Conservation (phyloP, 2,888 invertebrate genomes). For the Tridacna crocea region DNA sequence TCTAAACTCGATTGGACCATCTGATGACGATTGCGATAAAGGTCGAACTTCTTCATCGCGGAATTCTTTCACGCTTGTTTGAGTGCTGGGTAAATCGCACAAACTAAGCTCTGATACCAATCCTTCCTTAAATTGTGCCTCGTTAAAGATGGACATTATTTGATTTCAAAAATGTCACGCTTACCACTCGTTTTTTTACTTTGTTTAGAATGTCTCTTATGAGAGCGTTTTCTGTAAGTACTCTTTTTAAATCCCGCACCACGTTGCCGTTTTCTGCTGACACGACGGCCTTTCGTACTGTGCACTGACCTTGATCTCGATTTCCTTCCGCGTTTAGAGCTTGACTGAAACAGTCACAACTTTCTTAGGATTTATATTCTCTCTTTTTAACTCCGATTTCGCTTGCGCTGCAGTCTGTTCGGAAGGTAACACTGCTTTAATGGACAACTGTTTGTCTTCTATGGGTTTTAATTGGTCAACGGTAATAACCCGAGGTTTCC, state of each 20-base stretch:
- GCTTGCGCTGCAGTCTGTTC: constrained; percentile 50
- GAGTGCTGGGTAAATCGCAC: constrained; percentile 25
- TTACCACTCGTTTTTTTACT: background rate
- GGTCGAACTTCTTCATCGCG: constrained; percentile 31
- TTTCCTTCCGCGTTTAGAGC: constrained; percentile 3
- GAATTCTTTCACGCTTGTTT: constrained; percentile 12
- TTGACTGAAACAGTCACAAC: constrained; percentile 35
- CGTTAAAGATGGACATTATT: constrained; percentile 18
- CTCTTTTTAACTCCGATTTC: constrained; percentile 44
- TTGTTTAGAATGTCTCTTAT: constrained; percentile 15
- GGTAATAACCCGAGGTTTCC: constrained; percentile 29
- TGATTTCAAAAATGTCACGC: constrained; percentile 29
- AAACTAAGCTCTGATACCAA: constrained; percentile 14
- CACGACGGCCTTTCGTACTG: constrained; percentile 9
- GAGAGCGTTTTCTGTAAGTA: background rate
- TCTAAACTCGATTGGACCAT: constrained; percentile 37
- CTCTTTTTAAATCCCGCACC: background rate
- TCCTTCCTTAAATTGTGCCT: constrained; percentile 18
- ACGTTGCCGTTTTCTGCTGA: background rate
- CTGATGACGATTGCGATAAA: constrained; percentile 37
- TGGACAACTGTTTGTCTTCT: constrained; percentile 27
- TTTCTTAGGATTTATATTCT: constrained; percentile 41
- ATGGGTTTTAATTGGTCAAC: constrained; percentile 26
- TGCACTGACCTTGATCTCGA: background rate
- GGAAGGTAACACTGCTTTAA: constrained; percentile 51